These are phyloP conservation scores for Zenarchopterus dispar DNA, from an alignment of 2,797 vertebrate species.

Conservation along the genomic window DNA sequence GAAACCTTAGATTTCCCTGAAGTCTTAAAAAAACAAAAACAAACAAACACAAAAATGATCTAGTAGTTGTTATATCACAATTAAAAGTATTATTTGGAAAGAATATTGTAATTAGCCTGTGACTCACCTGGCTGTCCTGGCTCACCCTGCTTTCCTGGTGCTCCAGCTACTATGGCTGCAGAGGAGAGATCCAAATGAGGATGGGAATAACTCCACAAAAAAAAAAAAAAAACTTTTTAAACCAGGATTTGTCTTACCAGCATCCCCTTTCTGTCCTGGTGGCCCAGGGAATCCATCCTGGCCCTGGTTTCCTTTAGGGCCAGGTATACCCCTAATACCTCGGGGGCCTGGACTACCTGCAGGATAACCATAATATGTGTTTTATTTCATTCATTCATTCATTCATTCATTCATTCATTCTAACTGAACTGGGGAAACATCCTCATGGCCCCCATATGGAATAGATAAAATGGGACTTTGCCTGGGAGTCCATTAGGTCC, in stretches of 20 bases:
- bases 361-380: not conserved
- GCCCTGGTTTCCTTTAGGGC: conserved; percentile 88
- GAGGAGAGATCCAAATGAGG: not conserved
- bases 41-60: too few species aligned
- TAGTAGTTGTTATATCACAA: too few species aligned
- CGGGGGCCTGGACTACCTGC: conserved; percentile 80
- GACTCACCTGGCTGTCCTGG: conserved; percentile 83
- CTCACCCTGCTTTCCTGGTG: conserved; percentile 51
- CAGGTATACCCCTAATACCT: conserved; percentile 79
- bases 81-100: not conserved
- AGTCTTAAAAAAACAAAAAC: too few species aligned
- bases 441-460: not conserved
- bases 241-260: conserved; percentile 43
- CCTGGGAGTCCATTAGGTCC: conserved; percentile 83
- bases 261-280: conserved; percentile 87
- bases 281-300: conserved; percentile 89
- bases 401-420: not conserved
- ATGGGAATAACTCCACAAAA: not conserved
- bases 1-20: too few species aligned
- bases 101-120: conserved; percentile 5
- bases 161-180: conserved; percentile 36
- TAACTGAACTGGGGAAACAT: not conserved
- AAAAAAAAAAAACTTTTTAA: not conserved
- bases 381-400: not conserved
- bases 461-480: conserved; percentile 17